These are phyloP conservation scores for Apocrypta bakeri DNA, from an alignment of 1,140 invertebrate species.

Conservation along the genomic window DNA sequence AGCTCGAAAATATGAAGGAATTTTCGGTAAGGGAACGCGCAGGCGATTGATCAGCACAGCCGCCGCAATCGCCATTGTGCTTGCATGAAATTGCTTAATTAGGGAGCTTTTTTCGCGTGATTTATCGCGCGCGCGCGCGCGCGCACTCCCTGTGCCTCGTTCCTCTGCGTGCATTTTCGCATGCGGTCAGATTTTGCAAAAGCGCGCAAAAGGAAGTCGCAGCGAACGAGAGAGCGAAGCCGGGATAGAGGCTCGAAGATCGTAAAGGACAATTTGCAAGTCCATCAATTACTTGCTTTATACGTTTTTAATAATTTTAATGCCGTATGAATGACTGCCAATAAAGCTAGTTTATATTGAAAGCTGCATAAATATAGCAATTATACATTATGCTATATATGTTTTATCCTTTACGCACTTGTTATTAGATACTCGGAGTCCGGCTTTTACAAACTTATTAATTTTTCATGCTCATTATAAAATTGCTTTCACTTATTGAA, in stretches of 20 bases:
- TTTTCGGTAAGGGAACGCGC: constrained; percentile 9
- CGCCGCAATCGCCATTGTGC: neutral
- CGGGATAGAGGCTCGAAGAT: neutral
- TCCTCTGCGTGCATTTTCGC: neutral
- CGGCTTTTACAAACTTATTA: constrained; percentile 37
- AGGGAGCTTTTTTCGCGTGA: constrained; percentile 6
- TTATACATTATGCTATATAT: neutral
- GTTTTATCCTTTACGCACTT: constrained; percentile 30
- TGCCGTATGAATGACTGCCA: constrained; percentile 30
- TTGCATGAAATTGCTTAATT: constrained; percentile 44
- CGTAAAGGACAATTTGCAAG: constrained; percentile 39
- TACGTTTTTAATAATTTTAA: constrained; percentile 49
- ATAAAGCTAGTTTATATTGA: constrained; percentile 42
- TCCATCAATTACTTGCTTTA: constrained; percentile 41
- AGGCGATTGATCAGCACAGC: neutral
- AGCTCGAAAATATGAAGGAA: constrained; percentile 11
- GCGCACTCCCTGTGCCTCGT: no score
- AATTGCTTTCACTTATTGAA: constrained; percentile 28
- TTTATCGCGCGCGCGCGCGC: neutral
- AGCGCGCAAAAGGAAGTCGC: neutral
- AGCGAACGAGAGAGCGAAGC: neutral
- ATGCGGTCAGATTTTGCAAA: neutral
- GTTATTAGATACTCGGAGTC: neutral
- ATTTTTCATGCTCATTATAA: constrained; percentile 44
- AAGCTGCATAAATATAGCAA: constrained; percentile 39